A percentile compares a stretch with the other conserved stretches of the same genome.
phyloP scores from a whole-genome alignment of 2,888 invertebrate genomes.

The Phasia obesa region DNA sequence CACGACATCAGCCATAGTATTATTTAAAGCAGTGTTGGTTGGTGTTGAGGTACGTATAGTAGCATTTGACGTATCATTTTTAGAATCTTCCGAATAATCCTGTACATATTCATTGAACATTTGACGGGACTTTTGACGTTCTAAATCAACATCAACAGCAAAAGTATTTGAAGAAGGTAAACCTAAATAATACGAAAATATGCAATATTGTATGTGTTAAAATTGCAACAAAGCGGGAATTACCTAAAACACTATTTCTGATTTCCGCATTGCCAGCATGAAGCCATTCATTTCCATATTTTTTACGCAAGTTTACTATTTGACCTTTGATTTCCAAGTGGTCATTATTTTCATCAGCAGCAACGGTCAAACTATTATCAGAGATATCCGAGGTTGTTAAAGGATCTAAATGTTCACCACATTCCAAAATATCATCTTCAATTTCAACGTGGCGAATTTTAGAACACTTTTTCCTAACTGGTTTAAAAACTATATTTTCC shows the following conservation, averaged over 20 bases:
- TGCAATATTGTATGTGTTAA: background rate
- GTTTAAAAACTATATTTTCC: constrained; percentile 38
- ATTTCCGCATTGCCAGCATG: constrained; percentile 83
- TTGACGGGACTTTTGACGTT: constrained; percentile 74
- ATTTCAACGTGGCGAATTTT: constrained; percentile 83
- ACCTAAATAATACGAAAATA: constrained; percentile 72
- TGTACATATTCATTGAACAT: constrained; percentile 76
- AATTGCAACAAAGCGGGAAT: background rate
- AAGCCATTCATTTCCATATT: constrained; percentile 86
- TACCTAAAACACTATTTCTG: constrained; percentile 84
- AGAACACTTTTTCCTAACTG: constrained; percentile 77
- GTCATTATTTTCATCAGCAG: constrained; percentile 75
- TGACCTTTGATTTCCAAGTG: constrained; percentile 85
- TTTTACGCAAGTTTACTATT: constrained; percentile 84
- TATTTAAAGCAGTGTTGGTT: constrained; percentile 67
- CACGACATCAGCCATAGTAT: constrained; percentile 41
- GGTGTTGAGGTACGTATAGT: constrained; percentile 75
- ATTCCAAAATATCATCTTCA: constrained; percentile 73
- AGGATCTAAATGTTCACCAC: constrained; percentile 18
- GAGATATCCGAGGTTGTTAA: constrained; percentile 26
- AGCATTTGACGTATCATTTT: constrained; percentile 12
- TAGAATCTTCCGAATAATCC: constrained; percentile 26
- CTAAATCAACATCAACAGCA: constrained; percentile 64
- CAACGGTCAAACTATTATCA: constrained; percentile 15
- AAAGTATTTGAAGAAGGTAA: constrained; percentile 48